Base-by-base conservation (phyloP, 2,113 vertebrate genomes). In the Parotia lawesii region DNA sequence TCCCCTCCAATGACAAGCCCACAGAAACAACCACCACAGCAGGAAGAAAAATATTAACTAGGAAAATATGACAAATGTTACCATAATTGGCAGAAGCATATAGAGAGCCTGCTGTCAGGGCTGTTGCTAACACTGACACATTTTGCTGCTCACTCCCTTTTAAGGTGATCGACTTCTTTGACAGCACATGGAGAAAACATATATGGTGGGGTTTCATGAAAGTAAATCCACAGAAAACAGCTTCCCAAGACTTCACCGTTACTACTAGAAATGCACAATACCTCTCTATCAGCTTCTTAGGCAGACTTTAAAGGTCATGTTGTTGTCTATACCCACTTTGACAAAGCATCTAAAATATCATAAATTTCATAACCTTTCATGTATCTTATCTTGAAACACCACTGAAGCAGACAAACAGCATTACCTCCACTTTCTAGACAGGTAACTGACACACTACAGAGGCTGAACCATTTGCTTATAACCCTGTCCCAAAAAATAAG, bases 1-100 rank as follows among this genome's bases (percentile, higher is more conserved):
- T 87, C 45, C 42, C 42, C 45, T 65, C 66, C 7, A 0, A 51
- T 7, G 8, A 89, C 73, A 84, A 89, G 44, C 42, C 67, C 82
- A 87, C 58, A 91, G 78, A 87, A 96, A 94, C 35, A 95, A 72
- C 70, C 2, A 72, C 45, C 28, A 58, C 3, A 62, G 78, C 70
- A 89, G 60, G 75, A 87, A 93, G 73, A 91, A 87, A 91, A 87
- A 12, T 51, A 93, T 84, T 87, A 82, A 70, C 69, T 47, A 95
- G 87, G 89, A 89, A 96, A 97, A 91, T 67, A 94, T 89, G 91
- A 96, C 87, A 94, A 95, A 79, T 70, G 28, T 82, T 91, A 89
- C 89, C 75, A 66, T 89, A 91, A 95, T 56, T 91, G 91, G 89
- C 75, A 96, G 71, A 73, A 85, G 18, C 58, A 44, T 21, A 93